Evolutionary conservation across 1,140 invertebrate species (phyloP).

Genomic region (Drosophila pandora): DNA sequence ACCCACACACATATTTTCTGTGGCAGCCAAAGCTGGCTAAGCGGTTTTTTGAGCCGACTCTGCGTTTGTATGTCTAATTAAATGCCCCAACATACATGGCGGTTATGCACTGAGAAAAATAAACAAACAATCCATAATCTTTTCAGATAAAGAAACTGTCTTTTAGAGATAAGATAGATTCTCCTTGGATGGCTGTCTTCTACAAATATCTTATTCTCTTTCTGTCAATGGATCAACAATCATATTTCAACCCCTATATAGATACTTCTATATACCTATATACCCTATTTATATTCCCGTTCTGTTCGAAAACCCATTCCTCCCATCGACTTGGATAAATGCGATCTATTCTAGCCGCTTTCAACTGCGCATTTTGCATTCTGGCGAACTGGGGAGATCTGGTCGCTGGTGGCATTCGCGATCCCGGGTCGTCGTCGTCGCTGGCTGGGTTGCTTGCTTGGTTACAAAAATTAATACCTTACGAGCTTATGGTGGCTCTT

Average conservation of each 20-base stretch:
- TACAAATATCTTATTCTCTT: too few species aligned
- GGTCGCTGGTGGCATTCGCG: not conserved
- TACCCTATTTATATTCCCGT: conserved; percentile 7
- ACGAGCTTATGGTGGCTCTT: conserved; percentile 23
- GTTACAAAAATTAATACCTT: conserved; percentile 34
- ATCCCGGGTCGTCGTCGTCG: conserved; percentile 15
- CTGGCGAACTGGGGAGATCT: not conserved
- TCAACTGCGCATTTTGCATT: conserved; percentile 43
- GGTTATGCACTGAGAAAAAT: not conserved
- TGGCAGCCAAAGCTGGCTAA: conserved; percentile 38
- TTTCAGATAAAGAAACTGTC: not conserved
- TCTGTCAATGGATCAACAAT: too few species aligned
- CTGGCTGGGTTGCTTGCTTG: conserved; percentile 12
- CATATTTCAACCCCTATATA: too few species aligned
- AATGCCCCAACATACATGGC: conserved; percentile 38
- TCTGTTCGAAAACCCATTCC: not conserved
- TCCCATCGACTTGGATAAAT: conserved; percentile 52
- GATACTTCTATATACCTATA: too few species aligned
- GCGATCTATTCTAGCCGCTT: conserved; percentile 31
- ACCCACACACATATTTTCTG: conserved; percentile 59
- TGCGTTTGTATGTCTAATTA: conserved; percentile 47
- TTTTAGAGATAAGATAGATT: not conserved
- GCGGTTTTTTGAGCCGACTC: conserved; percentile 38
- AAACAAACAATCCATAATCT: not conserved
- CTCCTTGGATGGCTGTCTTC: not conserved